Evolutionary conservation across 1,140 invertebrate species (phyloP), one percentile per base, ranked within the genome.

Genomic region (Tetragonula clypearis): DNA sequence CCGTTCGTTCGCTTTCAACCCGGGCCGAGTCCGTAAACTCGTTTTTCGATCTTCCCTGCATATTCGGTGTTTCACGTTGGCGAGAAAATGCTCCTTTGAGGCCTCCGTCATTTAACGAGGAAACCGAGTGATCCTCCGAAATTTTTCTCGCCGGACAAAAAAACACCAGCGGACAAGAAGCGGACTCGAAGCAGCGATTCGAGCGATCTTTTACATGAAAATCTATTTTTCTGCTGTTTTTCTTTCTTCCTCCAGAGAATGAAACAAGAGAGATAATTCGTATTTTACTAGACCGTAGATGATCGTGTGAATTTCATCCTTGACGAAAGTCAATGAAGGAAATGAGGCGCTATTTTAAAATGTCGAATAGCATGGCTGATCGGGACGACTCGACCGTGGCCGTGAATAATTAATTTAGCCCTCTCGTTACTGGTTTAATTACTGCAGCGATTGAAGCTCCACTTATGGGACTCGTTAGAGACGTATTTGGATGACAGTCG

Each of bases 61-160:
- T 76, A 60, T 60, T 76, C 30, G 8, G 35, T 17, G 23, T n/a
- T n/a, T n/a, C 69, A n/a, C 30, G 2, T 8, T 53, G 23, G 23
- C 41, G 41, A 19, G 23, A 53, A 30, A 21, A 23, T 30, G 21
- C 14, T 41, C 14, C 74, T 76, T 76, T 60, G 55, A 60, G 12
- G 30, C 56, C 56, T 76, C 21, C 30, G 9, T 35, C 17, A 17
- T 76, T 76, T 60, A 60, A 30, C 74, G 30, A 23, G 12, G 21
- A 75, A 75, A 75, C 73, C 19, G 30, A 56, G n/a, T 11, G 72
- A 58, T 75, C 55, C 55, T 75, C 55, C 17, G 15, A 73, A 35
- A 19, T n/a, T 55, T 58, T 58, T 4, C 11, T n/a, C 1, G 60
- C 4, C 8, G 11, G 4, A 17, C 9, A 30, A 5, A 35, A 5